phyloP scores from a whole-genome alignment of 2,797 vertebrate genomes.

The Siniperca obscura region DNA sequence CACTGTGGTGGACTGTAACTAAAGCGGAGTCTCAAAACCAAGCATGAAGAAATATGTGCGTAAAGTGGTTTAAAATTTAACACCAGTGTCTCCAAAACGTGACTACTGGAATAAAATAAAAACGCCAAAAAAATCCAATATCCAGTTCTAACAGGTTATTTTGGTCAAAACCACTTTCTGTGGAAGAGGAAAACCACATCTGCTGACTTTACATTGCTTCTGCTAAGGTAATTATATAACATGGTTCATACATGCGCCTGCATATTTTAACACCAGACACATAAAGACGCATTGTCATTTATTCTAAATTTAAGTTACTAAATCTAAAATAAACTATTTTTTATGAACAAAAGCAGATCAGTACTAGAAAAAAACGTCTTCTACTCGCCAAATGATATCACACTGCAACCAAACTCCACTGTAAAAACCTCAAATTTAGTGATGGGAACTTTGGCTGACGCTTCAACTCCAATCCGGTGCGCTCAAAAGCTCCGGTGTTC shows the following conservation, averaged over 20 bases:
- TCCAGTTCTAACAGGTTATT: conserved; percentile 13
- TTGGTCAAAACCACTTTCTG: conserved; percentile 34
- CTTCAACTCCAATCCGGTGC: conserved; percentile 31
- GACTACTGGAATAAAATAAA: neutral
- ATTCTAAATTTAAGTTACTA: neutral
- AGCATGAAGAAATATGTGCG: conserved; percentile 19
- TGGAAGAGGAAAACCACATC: conserved; percentile 35
- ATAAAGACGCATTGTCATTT: conserved; percentile 19
- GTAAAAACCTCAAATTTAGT: conserved; percentile 10
- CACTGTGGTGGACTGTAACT: neutral
- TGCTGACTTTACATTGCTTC: conserved; percentile 42
- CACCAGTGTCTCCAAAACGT: neutral
- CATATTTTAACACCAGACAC: conserved; percentile 15
- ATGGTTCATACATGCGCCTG: conserved; percentile 4
- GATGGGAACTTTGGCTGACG: conserved; percentile 11
- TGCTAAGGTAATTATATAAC: conserved; percentile 21
- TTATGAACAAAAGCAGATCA: neutral
- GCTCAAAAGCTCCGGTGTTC: conserved; percentile 29
- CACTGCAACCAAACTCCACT: neutral
- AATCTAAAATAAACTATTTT: neutral
- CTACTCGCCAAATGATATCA: neutral
- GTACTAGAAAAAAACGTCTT: neutral
- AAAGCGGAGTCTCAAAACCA: conserved; percentile 23
- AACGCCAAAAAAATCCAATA: neutral
- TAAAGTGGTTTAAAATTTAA: conserved; percentile 11